These are phyloP conservation scores for Andrena bicolor DNA, from an alignment of 2,888 invertebrate species.

Conservation along the genomic window DNA sequence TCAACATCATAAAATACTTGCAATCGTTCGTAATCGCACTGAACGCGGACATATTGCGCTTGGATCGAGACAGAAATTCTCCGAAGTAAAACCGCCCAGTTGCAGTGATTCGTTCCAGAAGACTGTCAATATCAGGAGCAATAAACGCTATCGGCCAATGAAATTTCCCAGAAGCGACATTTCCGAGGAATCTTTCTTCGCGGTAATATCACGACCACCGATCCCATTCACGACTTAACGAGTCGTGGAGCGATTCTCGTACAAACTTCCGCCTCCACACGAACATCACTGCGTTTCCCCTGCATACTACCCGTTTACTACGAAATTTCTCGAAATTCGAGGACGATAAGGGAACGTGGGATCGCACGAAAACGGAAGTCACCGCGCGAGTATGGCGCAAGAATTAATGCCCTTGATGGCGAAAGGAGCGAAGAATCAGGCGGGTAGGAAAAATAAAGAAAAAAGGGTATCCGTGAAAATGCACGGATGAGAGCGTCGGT, in stretches of 20 bases:
- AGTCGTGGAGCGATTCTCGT: slow-evolving; percentile 10
- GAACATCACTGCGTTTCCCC: background rate
- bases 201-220: slow-evolving; percentile 11
- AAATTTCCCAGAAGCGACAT: slow-evolving; percentile 31
- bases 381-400: slow-evolving; percentile 22
- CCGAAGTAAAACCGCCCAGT: slow-evolving; percentile 5
- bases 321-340: background rate
- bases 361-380: background rate
- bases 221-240: slow-evolving; percentile 16
- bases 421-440: background rate
- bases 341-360: too few species aligned
- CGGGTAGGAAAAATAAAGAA: background rate
- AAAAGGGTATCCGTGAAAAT: slow-evolving; percentile 32
- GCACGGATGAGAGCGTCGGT: slow-evolving; percentile 39
- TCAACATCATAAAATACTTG: background rate
- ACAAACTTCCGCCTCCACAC: background rate
- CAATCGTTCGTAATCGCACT: background rate
- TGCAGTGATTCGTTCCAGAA: slow-evolving; percentile 35
- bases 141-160: slow-evolving; percentile 32
- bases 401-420: slow-evolving; percentile 51
- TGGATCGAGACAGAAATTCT: slow-evolving; percentile 7
- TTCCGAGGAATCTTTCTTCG: slow-evolving; percentile 20
- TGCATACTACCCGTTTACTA: background rate
- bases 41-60: slow-evolving; percentile 13
- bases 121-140: slow-evolving; percentile 34